These are phyloP conservation scores for Limnothrissa miodon DNA, from an alignment of 2,113 vertebrate genomes.

Conservation along the genomic window DNA sequence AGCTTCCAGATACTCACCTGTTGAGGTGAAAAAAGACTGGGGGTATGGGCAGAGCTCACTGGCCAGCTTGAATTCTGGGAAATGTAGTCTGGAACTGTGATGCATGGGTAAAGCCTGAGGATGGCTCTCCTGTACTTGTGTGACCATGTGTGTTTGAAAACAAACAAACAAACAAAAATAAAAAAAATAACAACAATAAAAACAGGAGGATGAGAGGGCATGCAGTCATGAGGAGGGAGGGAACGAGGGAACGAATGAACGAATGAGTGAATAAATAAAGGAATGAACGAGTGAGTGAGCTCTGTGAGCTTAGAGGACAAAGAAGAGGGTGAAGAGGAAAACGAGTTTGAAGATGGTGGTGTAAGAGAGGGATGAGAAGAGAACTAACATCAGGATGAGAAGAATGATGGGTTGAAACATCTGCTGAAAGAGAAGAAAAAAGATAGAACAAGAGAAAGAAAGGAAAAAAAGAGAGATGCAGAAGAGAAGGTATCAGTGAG, in stretches of 20 bases:
- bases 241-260: too few relatives aligned
- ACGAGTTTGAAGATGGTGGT: conserved; percentile 99
- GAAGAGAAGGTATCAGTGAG: neutral
- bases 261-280: too few relatives aligned
- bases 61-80: conserved; percentile 36
- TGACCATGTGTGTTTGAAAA: conserved; percentile 56
- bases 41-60: conserved; percentile 12
- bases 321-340: conserved; percentile 96
- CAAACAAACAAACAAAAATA: conserved; percentile 76
- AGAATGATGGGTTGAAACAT: conserved; percentile 99
- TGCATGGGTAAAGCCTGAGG: conserved; percentile 24
- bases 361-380: conserved; percentile 98
- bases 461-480: conserved; percentile 48
- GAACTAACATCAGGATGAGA: conserved; percentile 98
- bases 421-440: conserved; percentile 72
- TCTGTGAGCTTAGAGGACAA: conserved; percentile 84
- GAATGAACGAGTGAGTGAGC: conserved; percentile 42
- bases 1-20: neutral
- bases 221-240: too few relatives aligned
- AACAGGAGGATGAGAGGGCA: too few relatives aligned
- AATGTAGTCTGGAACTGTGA: conserved; percentile 17
- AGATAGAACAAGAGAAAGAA: conserved; percentile 44
- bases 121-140: conserved; percentile 44
- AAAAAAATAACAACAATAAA: conserved; percentile 40
- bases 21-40: conserved; percentile 5